These are phyloP conservation scores for Athene noctua DNA, from an alignment of 2,113 vertebrate species.

Conservation along the genomic window DNA sequence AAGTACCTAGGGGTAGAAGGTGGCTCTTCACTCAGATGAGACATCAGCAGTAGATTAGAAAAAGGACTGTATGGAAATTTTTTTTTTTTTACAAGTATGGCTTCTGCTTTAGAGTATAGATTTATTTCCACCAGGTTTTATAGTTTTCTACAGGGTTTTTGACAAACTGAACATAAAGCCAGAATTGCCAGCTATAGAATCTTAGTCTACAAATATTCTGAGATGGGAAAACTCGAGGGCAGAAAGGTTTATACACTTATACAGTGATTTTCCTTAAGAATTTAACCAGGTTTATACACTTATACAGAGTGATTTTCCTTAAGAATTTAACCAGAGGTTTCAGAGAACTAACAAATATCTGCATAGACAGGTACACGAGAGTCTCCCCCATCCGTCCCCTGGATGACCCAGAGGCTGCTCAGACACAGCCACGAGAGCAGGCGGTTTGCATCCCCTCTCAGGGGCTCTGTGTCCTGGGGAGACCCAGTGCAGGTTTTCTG, in stretches of 20 bases:
- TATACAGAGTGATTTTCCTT: background rate
- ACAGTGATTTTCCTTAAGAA: background rate
- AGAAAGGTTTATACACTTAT: background rate
- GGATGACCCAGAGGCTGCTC: background rate
- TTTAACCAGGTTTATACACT: background rate
- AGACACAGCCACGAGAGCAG: background rate
- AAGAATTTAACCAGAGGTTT: background rate
- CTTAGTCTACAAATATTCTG: background rate
- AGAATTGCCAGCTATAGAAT: background rate
- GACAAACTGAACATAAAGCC: background rate
- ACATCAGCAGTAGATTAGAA: background rate
- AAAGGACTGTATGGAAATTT: background rate
- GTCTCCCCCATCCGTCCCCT: background rate
- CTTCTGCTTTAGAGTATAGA: background rate
- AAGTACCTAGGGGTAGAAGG: no score
- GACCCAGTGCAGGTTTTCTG: accelerated
- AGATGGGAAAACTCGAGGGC: background rate
- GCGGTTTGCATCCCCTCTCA: background rate
- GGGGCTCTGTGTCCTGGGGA: accelerated
- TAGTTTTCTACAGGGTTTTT: background rate
- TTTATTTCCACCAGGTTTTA: background rate
- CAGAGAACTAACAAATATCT: background rate
- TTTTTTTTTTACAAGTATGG: background rate
- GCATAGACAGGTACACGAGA: accelerated
- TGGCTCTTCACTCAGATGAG: background rate